Evolutionary conservation across 1,140 invertebrate species (phyloP).

Genomic region (Drosophila kepulauana): DNA sequence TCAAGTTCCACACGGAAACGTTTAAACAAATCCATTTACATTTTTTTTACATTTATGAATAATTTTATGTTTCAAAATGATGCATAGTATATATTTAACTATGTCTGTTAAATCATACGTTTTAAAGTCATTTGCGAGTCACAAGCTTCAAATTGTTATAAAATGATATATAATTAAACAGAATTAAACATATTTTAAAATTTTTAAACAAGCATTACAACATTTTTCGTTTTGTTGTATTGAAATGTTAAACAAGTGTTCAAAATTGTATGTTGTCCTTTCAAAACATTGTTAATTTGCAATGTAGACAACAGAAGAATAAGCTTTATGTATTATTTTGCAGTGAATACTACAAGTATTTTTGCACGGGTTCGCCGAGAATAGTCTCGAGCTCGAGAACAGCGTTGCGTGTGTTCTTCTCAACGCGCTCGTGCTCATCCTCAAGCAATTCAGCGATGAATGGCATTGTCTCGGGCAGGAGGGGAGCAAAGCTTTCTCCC

Average conservation of each 20-base stretch:
- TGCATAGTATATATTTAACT: not conserved
- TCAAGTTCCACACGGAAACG: not conserved
- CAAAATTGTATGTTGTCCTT: too few relatives aligned
- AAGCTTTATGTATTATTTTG: too few relatives aligned
- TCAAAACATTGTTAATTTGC: too few relatives aligned
- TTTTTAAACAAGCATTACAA: too few relatives aligned
- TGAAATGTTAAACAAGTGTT: too few relatives aligned
- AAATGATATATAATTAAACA: not conserved
- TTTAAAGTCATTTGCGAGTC: too few relatives aligned
- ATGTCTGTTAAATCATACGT: too few relatives aligned
- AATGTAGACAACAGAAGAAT: too few relatives aligned
- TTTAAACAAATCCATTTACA: not conserved
- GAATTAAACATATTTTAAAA: not conserved
- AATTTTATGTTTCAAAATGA: not conserved
- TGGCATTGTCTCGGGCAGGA: conserved; percentile 93
- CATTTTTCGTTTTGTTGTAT: too few relatives aligned
- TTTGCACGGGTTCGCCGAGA: conserved; percentile 93
- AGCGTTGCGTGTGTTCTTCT: conserved; percentile 90
- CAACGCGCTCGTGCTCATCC: conserved; percentile 93
- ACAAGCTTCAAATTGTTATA: too few relatives aligned
- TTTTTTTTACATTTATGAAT: too few relatives aligned
- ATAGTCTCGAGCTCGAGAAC: conserved; percentile 92
- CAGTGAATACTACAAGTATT: conserved; percentile 87
- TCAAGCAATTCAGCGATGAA: conserved; percentile 93
- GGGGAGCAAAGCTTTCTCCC: conserved; percentile 92